Conservation (phyloP, 2,113 vertebrate genomes). For the Theristicus caerulescens region DNA sequence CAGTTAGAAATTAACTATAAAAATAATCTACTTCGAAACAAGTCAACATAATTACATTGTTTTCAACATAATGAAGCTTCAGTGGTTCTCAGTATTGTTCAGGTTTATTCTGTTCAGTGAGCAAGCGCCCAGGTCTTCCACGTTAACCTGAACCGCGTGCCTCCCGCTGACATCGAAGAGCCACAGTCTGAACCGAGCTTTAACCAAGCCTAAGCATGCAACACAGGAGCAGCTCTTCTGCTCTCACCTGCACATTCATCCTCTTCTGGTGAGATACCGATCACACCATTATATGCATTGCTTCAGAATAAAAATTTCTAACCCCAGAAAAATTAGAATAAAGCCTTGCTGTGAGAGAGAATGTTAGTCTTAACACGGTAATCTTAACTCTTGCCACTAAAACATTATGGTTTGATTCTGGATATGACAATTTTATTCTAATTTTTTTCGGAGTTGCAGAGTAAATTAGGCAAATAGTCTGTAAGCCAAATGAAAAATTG, state of each 20-base stretch:
- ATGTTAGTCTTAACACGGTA: rapidly evolving
- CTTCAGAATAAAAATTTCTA: background rate
- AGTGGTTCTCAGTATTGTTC: background rate
- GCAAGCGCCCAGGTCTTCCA: background rate
- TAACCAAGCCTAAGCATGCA: background rate
- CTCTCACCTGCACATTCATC: background rate
- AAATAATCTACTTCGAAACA: background rate
- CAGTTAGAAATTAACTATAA: background rate
- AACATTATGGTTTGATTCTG: rapidly evolving
- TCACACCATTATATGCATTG: rapidly evolving
- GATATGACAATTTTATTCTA: background rate
- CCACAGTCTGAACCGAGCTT: background rate
- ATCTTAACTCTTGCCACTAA: background rate
- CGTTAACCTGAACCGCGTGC: too few species aligned
- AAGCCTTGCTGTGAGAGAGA: background rate
- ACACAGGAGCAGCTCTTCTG: background rate
- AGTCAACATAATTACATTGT: background rate
- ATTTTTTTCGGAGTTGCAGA: background rate
- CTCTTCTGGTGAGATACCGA: background rate
- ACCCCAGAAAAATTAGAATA: background rate
- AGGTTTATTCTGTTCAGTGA: background rate
- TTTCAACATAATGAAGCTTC: background rate
- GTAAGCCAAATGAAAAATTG: background rate
- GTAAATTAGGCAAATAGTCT: background rate
- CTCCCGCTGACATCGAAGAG: background rate